phyloP scores from a whole-genome alignment of 2,888 invertebrate species.

The Lampropteryx suffumata region DNA sequence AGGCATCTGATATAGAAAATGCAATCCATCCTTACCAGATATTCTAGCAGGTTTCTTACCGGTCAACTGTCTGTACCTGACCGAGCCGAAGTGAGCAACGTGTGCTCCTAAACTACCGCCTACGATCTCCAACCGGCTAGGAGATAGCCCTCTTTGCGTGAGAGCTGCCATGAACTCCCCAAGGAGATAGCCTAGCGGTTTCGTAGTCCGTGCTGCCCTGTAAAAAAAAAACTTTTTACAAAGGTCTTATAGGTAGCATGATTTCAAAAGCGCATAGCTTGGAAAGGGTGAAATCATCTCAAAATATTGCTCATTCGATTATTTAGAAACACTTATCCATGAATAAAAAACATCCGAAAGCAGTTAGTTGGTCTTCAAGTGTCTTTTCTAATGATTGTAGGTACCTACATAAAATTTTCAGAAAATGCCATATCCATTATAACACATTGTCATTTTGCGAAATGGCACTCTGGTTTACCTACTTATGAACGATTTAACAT shows the following conservation, averaged over 20 bases:
- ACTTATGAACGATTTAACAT: too few species aligned
- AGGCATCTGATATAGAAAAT: too few species aligned
- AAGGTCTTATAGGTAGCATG: background rate
- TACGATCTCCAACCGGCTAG: conserved; percentile 55
- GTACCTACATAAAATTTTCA: too few species aligned
- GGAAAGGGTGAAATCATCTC: too few species aligned
- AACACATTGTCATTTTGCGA: too few species aligned
- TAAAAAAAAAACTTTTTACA: conserved; percentile 15
- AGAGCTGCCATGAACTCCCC: conserved; percentile 66
- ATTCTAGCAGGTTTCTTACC: conserved; percentile 56
- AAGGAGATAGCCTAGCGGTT: conserved; percentile 59
- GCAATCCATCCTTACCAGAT: conserved; percentile 47
- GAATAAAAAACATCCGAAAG: too few species aligned
- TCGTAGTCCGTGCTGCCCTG: conserved; percentile 69
- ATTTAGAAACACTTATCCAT: background rate
- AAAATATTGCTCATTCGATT: background rate
- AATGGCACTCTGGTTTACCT: too few species aligned
- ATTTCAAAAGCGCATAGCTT: background rate
- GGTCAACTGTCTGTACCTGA: conserved; percentile 53
- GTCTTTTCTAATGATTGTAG: too few species aligned
- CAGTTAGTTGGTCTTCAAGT: too few species aligned
- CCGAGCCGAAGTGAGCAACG: conserved; percentile 61
- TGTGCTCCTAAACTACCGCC: conserved; percentile 73
- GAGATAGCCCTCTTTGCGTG: conserved; percentile 52
- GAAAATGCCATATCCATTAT: too few species aligned